A percentile compares a stretch with the other conserved stretches of the same genome.
These are phyloP conservation scores for Hermatobates lingyangjiaoensis DNA, from an alignment of 1,140 invertebrate species.

Conservation along the genomic window DNA sequence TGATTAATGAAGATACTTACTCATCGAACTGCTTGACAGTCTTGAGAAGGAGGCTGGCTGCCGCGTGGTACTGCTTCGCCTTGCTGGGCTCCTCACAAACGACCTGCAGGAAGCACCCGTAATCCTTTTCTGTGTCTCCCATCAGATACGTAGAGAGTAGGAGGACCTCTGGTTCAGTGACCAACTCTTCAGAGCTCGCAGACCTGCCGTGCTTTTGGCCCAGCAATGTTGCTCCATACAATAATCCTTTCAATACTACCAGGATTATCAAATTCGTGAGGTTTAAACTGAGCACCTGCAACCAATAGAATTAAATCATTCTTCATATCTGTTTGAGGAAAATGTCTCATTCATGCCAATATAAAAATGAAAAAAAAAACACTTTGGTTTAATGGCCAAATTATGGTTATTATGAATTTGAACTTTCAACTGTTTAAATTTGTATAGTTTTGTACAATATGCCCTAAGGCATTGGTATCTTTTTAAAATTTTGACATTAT, in stretches of 20 bases:
- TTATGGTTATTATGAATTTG: too few relatives aligned
- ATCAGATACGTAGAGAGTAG: slow-evolving; percentile 46
- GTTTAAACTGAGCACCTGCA: slow-evolving; percentile 59
- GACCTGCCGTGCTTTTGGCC: slow-evolving; percentile 33
- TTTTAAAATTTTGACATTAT: too few relatives aligned
- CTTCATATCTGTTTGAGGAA: too few relatives aligned
- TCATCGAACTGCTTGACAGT: slow-evolving; percentile 44
- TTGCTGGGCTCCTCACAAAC: slow-evolving; percentile 52
- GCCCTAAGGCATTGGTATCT: too few relatives aligned
- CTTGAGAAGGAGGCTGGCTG: slow-evolving; percentile 50
- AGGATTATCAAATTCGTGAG: slow-evolving; percentile 61
- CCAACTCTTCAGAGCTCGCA: slow-evolving; percentile 22
- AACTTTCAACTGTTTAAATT: too few relatives aligned
- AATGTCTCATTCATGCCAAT: too few relatives aligned
- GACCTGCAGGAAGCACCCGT: slow-evolving; percentile 51
- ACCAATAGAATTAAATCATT: too few relatives aligned
- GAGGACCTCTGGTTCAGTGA: slow-evolving; percentile 44
- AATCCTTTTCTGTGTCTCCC: slow-evolving; percentile 37
- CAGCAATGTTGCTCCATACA: slow-evolving; percentile 54
- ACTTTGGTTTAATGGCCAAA: too few relatives aligned
- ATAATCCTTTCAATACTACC: slow-evolving; percentile 57
- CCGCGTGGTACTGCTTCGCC: slow-evolving; percentile 49
- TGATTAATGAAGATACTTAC: too few relatives aligned
- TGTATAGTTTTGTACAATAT: too few relatives aligned
- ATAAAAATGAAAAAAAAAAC: too few relatives aligned